These are phyloP conservation scores for Manacus vitellinus DNA, from an alignment of 2,113 vertebrate genomes.

Conservation along the genomic window DNA sequence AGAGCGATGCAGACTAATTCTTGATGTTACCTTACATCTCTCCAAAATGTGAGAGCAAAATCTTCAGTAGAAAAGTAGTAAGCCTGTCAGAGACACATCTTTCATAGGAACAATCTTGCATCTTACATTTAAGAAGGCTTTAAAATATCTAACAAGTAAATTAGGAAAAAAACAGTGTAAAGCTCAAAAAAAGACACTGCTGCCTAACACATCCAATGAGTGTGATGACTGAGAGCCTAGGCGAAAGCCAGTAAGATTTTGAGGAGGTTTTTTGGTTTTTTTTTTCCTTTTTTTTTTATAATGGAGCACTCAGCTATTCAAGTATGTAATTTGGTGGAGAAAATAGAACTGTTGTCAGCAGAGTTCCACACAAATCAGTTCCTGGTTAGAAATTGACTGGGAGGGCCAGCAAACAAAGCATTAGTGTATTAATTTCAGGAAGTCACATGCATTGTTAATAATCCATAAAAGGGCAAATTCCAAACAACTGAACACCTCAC, in stretches of 20 bases:
- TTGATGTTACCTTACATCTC: neutral
- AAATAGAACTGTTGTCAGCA: conserved; percentile 55
- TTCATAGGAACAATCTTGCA: neutral
- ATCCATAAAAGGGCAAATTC: conserved; percentile 43
- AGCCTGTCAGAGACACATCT: neutral
- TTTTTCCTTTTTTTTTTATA: neutral
- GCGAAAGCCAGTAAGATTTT: neutral
- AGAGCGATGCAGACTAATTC: neutral
- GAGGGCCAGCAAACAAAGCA: conserved; percentile 48
- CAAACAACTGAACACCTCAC: neutral
- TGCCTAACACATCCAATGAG: neutral
- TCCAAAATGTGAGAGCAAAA: neutral
- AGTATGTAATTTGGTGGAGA: conserved; percentile 19
- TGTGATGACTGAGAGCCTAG: neutral
- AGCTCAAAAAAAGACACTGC: neutral
- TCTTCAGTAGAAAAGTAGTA: neutral
- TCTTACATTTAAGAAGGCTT: neutral
- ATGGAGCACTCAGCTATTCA: neutral
- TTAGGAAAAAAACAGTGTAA: neutral
- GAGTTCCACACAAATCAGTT: conserved; percentile 49
- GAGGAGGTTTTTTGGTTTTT: neutral
- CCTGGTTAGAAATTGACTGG: conserved; percentile 41
- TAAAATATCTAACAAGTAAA: neutral
- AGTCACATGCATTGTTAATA: conserved; percentile 35
- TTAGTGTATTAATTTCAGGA: conserved; percentile 48